A percentile compares a stretch with the other conserved stretches of the same genome.
Evolutionary conservation across 2,888 invertebrate genomes (phyloP).

Genomic region (Gryllus longicercus): DNA sequence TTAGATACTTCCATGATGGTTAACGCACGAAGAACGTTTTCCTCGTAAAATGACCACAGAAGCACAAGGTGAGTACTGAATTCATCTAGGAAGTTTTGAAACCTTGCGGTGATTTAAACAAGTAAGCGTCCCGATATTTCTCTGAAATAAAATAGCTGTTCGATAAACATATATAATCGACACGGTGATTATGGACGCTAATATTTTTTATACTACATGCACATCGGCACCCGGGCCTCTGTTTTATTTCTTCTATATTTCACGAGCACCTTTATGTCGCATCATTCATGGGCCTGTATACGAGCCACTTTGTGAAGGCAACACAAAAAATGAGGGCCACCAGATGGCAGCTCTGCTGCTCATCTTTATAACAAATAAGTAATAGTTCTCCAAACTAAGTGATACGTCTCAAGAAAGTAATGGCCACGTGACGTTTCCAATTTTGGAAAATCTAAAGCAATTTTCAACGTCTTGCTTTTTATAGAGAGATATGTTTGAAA

Average conservation of each 20-base stretch:
- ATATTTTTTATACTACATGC: too few relatives aligned
- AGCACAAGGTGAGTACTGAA: too few relatives aligned
- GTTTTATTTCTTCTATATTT: neutral
- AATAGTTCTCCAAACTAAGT: neutral
- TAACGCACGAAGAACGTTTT: too few relatives aligned
- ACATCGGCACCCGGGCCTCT: neutral
- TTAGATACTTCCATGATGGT: too few relatives aligned
- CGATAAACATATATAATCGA: too few relatives aligned
- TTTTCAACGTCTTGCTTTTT: conserved; percentile 17
- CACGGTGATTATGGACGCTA: too few relatives aligned
- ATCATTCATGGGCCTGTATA: neutral
- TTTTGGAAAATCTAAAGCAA: conserved; percentile 9
- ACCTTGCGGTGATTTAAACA: too few relatives aligned
- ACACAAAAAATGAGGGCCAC: neutral
- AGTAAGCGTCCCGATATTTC: too few relatives aligned
- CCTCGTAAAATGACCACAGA: too few relatives aligned
- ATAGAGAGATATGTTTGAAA: conserved; percentile 10
- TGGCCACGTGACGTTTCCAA: neutral
- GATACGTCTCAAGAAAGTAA: conserved; percentile 10
- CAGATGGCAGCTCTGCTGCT: neutral
- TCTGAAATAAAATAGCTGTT: too few relatives aligned
- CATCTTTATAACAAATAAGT: neutral
- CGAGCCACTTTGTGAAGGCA: neutral
- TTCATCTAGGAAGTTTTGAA: too few relatives aligned
- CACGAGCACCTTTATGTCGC: neutral